Evolutionary conservation across 2,888 invertebrate genomes (phyloP), one percentile per base, ranked within the genome.

Genomic region (Camponotus fellah): DNA sequence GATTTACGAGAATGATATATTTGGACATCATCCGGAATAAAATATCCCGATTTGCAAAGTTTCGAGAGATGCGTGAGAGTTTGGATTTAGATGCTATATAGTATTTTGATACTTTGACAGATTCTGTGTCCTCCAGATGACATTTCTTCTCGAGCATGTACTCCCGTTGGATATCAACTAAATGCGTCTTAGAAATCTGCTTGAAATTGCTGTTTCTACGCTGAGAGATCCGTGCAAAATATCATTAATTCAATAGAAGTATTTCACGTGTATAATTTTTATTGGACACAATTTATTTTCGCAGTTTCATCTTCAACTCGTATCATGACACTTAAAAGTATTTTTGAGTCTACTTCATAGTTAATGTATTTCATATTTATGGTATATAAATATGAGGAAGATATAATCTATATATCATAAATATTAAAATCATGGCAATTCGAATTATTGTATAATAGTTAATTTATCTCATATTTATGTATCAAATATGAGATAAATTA

Each of bases 41-140:
- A 34, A 68, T 49, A 43, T 56, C 8, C 37, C 21, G 37, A 53
- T 37, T 65, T 76, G 49, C 34, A 34, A 62, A 62, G 17, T 53
- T 37, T 43, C 5, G 43, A 34, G 43, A 34, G 6, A 60, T 58
- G 17, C 26, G 12, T 34, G 43, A 77, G 14, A 21, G 32, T 68
- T 58, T 79, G 72, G 21, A 34, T 6, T 43, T 79, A 10, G 26
- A 58, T 17, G 10, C 5, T 12, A 64, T 64, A 46, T 64, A 46
- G 43, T 34, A 9, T 72, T 80, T 62, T 69, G 56, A 77, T 60
- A 80, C 65, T 60, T 58, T 72, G 75, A 60, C 60, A 14, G 75
- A 74, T 60, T 58, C 72, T 74, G 60, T 60, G 66, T 82, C 58
- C 34, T 69, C n/a, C 46, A 37, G 21, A 64, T 62, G 37, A 68